phyloP scores from a whole-genome alignment of 2,797 vertebrate species.

The Sebastes iracundus region DNA sequence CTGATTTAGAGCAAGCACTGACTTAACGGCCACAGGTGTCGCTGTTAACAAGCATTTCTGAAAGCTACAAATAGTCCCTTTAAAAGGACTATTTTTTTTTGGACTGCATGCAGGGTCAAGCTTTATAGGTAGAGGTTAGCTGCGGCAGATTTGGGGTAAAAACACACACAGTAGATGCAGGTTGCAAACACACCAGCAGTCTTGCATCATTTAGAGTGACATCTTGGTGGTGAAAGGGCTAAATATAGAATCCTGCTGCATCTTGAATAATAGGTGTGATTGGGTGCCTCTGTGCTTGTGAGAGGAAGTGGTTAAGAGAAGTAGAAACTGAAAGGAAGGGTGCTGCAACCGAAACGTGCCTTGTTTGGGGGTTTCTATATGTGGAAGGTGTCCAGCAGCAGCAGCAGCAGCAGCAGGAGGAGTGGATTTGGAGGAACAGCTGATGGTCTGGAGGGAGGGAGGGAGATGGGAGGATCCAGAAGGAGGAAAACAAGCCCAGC shows the following conservation, averaged over 20 bases:
- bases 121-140: neutral
- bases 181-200: neutral
- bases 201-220: conserved; percentile 9
- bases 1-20: too few relatives aligned
- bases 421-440: conserved; percentile 35
- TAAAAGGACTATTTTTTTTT: neutral
- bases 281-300: neutral
- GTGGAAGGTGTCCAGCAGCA: neutral
- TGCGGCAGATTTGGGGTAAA: neutral
- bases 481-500: conserved; percentile 43
- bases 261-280: conserved; percentile 48
- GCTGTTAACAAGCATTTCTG: too few relatives aligned
- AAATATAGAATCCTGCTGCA: conserved; percentile 61
- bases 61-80: too few relatives aligned
- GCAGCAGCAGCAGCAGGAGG: neutral
- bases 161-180: neutral
- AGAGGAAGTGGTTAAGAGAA: neutral
- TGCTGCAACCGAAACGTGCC: neutral
- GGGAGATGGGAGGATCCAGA: conserved; percentile 28
- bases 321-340: neutral
- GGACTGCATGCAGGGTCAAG: neutral
- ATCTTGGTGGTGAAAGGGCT: conserved; percentile 17
- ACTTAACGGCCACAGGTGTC: too few relatives aligned
- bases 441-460: conserved; percentile 25
- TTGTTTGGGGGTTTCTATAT: neutral